These are phyloP conservation scores for Cylloceria caligata DNA, from an alignment of 2,888 invertebrate genomes.

Conservation along the genomic window DNA sequence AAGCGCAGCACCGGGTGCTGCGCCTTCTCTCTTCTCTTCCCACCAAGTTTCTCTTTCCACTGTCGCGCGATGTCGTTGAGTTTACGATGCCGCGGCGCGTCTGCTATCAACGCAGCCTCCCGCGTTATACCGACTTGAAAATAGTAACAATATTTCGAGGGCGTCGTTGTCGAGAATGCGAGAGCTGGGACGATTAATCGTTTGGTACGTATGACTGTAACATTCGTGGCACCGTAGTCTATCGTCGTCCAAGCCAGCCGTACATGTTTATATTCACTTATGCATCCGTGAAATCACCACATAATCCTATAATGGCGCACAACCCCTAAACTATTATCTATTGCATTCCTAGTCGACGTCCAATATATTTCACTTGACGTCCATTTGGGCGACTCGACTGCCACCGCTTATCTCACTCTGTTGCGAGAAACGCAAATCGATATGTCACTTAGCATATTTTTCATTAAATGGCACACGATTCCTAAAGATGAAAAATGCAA, in stretches of 20 bases:
- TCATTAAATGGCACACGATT: too few species aligned
- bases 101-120: constrained; percentile 28
- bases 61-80: constrained; percentile 44
- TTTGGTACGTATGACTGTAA: not conserved
- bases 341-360: constrained; percentile 12
- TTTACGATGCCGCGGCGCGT: constrained; percentile 43
- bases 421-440: constrained; percentile 64
- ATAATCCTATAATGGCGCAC: constrained; percentile 9
- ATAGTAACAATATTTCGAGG: constrained; percentile 50
- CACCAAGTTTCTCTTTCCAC: constrained; percentile 22
- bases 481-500: too few species aligned
- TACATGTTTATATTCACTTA: constrained; percentile 30
- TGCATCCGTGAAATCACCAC: not conserved
- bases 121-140: constrained; percentile 16
- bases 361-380: not conserved
- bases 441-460: too few species aligned
- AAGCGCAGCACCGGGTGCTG: constrained; percentile 26
- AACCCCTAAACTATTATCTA: constrained; percentile 12
- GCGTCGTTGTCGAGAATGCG: constrained; percentile 40
- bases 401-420: constrained; percentile 3
- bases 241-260: constrained; percentile 2
- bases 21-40: constrained; percentile 20
- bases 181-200: constrained; percentile 56
- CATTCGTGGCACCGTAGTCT: not conserved
- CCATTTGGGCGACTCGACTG: not conserved